phyloP scores from a whole-genome alignment of 2,113 vertebrate genomes.

The Urocolius indicus region DNA sequence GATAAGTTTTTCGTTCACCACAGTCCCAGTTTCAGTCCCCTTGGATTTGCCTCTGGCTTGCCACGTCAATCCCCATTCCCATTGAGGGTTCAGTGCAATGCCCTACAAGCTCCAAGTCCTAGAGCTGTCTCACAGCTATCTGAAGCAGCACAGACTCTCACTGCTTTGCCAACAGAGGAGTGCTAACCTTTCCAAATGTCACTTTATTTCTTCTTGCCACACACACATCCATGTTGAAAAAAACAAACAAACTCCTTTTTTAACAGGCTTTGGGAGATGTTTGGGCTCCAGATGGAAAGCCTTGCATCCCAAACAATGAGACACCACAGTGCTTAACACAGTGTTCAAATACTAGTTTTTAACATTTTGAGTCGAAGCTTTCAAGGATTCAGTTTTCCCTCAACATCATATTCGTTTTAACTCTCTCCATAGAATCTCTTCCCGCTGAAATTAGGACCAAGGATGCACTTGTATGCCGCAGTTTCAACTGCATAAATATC shows the following conservation, averaged over 20 bases:
- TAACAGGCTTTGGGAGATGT: background rate
- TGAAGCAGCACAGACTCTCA: accelerated
- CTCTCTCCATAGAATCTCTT: background rate
- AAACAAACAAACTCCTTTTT: background rate
- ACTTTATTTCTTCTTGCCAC: background rate
- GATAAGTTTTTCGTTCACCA: background rate
- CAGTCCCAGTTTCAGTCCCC: background rate
- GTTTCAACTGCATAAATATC: conserved; percentile 78
- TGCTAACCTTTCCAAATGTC: background rate
- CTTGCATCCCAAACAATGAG: background rate
- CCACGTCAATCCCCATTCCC: accelerated
- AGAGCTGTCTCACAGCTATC: background rate
- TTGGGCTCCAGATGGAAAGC: background rate
- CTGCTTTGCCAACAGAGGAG: background rate
- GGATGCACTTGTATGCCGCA: conserved; percentile 55
- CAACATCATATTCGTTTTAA: background rate
- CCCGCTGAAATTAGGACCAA: conserved; percentile 44
- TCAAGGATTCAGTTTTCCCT: background rate
- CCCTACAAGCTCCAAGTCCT: background rate
- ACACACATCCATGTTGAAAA: accelerated
- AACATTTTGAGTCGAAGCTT: background rate
- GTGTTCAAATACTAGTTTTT: background rate
- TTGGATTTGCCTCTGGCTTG: background rate
- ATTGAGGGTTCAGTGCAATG: background rate
- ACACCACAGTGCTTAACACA: background rate